Conservation (phyloP, 1,140 invertebrate genomes). For the Scaptomyza hsui region DNA sequence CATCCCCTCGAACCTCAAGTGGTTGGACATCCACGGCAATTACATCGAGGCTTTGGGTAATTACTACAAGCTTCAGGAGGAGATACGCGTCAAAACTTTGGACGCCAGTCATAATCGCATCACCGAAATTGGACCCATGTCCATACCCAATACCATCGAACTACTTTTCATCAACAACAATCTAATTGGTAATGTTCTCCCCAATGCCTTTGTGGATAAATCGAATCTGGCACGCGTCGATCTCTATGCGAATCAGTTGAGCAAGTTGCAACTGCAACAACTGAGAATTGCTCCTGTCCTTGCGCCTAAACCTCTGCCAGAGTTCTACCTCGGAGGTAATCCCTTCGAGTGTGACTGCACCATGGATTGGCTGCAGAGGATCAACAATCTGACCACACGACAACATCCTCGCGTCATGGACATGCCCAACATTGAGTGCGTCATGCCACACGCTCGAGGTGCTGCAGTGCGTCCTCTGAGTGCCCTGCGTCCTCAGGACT, state of each 20-base stretch:
- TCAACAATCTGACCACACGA: conserved; percentile 92
- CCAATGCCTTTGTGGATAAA: conserved; percentile 94
- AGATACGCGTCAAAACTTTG: conserved; percentile 91
- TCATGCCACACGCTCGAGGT: conserved; percentile 90
- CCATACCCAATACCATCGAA: conserved; percentile 95
- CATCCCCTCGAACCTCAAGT: conserved; percentile 93
- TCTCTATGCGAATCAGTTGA: conserved; percentile 94
- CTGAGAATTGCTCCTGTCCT: conserved; percentile 90
- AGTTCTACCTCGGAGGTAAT: conserved; percentile 95
- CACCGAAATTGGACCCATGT: conserved; percentile 90
- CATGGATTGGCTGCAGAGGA: conserved; percentile 95
- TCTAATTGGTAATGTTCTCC: conserved; percentile 90
- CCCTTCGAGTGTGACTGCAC: conserved; percentile 96
- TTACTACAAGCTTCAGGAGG: conserved; percentile 92
- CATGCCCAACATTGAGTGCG: conserved; percentile 93
- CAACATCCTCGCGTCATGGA: conserved; percentile 95
- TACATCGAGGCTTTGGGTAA: conserved; percentile 93
- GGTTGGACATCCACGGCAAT: conserved; percentile 95
- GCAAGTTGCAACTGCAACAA: conserved; percentile 91
- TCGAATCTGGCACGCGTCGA: conserved; percentile 93
- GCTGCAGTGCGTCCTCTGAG: conserved; percentile 89
- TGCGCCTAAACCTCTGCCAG: conserved; percentile 88
- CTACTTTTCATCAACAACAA: conserved; percentile 95
- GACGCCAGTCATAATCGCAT: conserved; percentile 95
- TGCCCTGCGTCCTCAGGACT: conserved; percentile 89